phyloP scores from a whole-genome alignment of 1,140 invertebrate genomes.

The Drosophila sturtevanti region DNA sequence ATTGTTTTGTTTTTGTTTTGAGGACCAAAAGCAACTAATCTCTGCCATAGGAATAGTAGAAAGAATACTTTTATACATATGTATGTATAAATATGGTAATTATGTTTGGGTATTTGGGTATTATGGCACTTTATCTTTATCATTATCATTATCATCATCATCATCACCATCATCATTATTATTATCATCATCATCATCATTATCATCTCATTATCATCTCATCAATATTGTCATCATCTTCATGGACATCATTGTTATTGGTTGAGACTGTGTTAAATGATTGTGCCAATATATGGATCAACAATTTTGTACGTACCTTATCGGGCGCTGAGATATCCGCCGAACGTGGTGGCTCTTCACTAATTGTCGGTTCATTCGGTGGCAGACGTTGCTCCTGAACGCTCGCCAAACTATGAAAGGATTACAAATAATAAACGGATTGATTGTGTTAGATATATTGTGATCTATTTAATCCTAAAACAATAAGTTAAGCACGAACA shows the following conservation, averaged over 20 bases:
- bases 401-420: conserved; percentile 90
- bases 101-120: conserved; percentile 39
- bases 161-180: conserved; percentile 2
- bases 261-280: neutral
- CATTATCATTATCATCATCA: conserved; percentile 9
- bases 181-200: neutral
- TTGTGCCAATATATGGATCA: neutral
- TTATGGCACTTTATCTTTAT: conserved; percentile 24
- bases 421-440: no score
- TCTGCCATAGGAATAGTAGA: conserved; percentile 59
- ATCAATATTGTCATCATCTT: conserved; percentile 9
- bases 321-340: conserved; percentile 86
- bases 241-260: neutral
- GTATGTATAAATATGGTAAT: conserved; percentile 50
- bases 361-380: conserved; percentile 84
- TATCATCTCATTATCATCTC: conserved; percentile 6
- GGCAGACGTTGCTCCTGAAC: conserved; percentile 96
- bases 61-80: conserved; percentile 59
- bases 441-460: no score
- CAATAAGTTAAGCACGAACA: no score
- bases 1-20: conserved; percentile 18
- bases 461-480: no score
- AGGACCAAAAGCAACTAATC: conserved; percentile 63
- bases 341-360: conserved; percentile 87
- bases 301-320: conserved; percentile 84